A percentile compares a stretch with the other conserved stretches of the same genome.
These are phyloP conservation scores for Erebia ligea DNA, from an alignment of 2,888 invertebrate species.

Conservation along the genomic window DNA sequence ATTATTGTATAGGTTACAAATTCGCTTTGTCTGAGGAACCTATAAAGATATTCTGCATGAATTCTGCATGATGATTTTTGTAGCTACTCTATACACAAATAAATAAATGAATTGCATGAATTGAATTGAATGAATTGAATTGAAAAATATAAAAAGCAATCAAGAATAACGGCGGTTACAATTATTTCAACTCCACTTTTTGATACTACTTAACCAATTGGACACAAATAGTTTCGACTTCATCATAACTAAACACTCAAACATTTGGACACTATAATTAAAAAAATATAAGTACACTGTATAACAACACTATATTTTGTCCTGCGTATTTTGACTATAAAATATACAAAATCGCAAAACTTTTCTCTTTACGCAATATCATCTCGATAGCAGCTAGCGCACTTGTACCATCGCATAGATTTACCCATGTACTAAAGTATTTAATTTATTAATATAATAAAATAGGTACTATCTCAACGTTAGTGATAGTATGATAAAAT, in stretches of 20 bases:
- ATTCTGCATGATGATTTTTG: too few relatives aligned
- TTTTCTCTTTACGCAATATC: constrained; percentile 4
- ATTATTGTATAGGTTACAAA: too few relatives aligned
- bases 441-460: constrained; percentile 5
- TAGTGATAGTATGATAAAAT: background rate
- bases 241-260: background rate
- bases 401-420: constrained; percentile 13
- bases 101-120: too few relatives aligned
- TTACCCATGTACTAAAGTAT: constrained; percentile 15
- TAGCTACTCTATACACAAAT: too few relatives aligned
- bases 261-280: background rate
- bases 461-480: constrained; percentile 15
- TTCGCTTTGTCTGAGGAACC: too few relatives aligned
- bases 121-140: too few relatives aligned
- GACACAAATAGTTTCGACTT: background rate
- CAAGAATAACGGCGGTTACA: background rate
- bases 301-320: background rate
- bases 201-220: background rate
- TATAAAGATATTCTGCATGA: too few relatives aligned
- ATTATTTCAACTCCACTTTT: constrained; percentile 11
- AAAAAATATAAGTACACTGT: too few relatives aligned
- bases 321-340: background rate
- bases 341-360: constrained; percentile 11
- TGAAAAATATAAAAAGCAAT: background rate
- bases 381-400: background rate